Base-by-base conservation (phyloP, 2,888 invertebrate genomes). In the Onchidella celtica region DNA sequence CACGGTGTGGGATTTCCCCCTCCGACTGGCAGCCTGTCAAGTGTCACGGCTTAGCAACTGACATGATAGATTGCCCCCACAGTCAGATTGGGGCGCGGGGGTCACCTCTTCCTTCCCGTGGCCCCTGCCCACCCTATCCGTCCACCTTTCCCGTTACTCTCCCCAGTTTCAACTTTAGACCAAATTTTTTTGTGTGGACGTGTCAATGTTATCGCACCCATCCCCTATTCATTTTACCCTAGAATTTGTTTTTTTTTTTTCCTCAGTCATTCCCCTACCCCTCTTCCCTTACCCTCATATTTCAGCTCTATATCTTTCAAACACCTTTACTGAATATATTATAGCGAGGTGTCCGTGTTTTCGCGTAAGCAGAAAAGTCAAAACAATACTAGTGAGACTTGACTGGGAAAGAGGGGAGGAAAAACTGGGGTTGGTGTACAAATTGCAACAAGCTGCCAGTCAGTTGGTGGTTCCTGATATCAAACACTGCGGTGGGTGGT, bases 21-120 rank as follows among this genome's bases (percentile, higher is more conserved):
- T 63, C 70, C 32, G 68, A 78, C 89, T 88, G 88, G 88, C 89
- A 88, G 89, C 86, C 90, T 90, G 90, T 90, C 90, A 90, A 89
- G 90, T 90, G 90, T 89, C 90, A 90, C 86, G 85, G 87, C 87
- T 85, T 88, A 87, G 86, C 88, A 89, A 86, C 89, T 89, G 90
- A 88, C 90, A 90, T 89, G 90, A 90, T 90, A 87, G 89, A 90
- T 87, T 86, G 88, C 88, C 81, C 85, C 84, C 85, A 86, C 88
- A 87, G 87, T 87, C 89, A 88, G 84, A 85, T 82, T 82, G 87
- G 88, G 87, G 84, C 85, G 82, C 87, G 88, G 88, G 79, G 69
- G 68, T 47, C 9, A 11, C 17, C 9, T 47, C 9, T 47, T 47
- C 47, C 47, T 11, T 11, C 11, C 17, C 17, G 47, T 17, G 11